These are phyloP conservation scores for Poecile atricapillus DNA, from an alignment of 2,113 vertebrate species.

Conservation along the genomic window DNA sequence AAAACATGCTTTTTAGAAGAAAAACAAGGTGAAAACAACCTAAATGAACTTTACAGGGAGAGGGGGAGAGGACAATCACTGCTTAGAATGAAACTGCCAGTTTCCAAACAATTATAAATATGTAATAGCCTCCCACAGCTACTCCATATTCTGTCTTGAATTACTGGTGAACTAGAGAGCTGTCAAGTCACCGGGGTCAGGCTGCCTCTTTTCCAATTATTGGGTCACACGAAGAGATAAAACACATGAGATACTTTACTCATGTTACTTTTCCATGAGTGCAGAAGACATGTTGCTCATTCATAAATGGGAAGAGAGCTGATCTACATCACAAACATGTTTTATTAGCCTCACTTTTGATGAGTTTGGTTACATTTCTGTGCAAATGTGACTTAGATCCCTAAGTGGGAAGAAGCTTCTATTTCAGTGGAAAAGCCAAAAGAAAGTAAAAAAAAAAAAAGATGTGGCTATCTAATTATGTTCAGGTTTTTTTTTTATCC, in stretches of 20 bases:
- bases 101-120: not conserved
- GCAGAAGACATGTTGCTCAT: not conserved
- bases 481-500: not conserved
- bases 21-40: not conserved
- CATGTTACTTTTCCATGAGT: not conserved
- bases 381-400: not conserved
- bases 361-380: not conserved
- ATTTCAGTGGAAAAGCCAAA: not conserved
- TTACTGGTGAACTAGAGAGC: not conserved
- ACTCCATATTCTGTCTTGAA: not conserved
- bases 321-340: not conserved
- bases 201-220: not conserved
- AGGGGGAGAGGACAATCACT: not conserved
- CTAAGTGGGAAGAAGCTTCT: not conserved
- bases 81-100: not conserved
- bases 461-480: not conserved
- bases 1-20: not conserved
- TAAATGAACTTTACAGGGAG: not conserved
- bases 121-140: not conserved
- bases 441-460: not conserved
- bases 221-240: not conserved
- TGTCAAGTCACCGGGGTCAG: not conserved
- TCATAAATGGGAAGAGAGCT: not conserved
- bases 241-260: not conserved
- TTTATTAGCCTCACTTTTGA: not conserved